A percentile compares a stretch with the other conserved stretches of the same genome.
Evolutionary conservation across 2,888 invertebrate genomes (phyloP).

Genomic region (Ametastegia equiseti): DNA sequence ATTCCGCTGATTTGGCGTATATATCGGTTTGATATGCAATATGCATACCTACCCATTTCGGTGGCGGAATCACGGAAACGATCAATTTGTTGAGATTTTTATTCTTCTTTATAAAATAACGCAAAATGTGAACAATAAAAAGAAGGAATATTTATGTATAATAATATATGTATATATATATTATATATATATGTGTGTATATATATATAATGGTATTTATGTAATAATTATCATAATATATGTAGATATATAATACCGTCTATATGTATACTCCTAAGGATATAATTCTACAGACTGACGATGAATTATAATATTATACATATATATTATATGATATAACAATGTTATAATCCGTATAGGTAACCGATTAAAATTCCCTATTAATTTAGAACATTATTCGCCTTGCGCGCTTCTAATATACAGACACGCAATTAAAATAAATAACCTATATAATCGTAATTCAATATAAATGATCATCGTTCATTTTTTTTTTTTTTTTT

Average conservation of each 20-base stretch:
- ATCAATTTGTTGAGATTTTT: slow-evolving; percentile 64
- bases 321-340: slow-evolving; percentile 51
- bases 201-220: slow-evolving; percentile 40
- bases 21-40: background rate
- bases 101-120: slow-evolving; percentile 72
- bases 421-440: background rate
- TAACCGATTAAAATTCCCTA: slow-evolving; percentile 48
- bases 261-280: slow-evolving; percentile 36
- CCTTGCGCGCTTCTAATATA: slow-evolving; percentile 7
- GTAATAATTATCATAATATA: slow-evolving; percentile 51
- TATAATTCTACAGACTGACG: slow-evolving; percentile 47
- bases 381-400: slow-evolving; percentile 34
- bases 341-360: slow-evolving; percentile 52
- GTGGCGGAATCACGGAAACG: background rate
- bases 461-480: background rate
- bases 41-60: background rate
- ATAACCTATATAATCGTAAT: background rate
- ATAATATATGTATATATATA: slow-evolving; percentile 43
- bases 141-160: slow-evolving; percentile 57
- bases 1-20: background rate
- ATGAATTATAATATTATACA: slow-evolving; percentile 47
- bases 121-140: slow-evolving; percentile 66
- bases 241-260: slow-evolving; percentile 42
- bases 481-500: background rate
- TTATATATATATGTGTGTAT: slow-evolving; percentile 28